Evolutionary conservation across 2,113 vertebrate genomes (phyloP).

Genomic region (Corythornis vintsioides): DNA sequence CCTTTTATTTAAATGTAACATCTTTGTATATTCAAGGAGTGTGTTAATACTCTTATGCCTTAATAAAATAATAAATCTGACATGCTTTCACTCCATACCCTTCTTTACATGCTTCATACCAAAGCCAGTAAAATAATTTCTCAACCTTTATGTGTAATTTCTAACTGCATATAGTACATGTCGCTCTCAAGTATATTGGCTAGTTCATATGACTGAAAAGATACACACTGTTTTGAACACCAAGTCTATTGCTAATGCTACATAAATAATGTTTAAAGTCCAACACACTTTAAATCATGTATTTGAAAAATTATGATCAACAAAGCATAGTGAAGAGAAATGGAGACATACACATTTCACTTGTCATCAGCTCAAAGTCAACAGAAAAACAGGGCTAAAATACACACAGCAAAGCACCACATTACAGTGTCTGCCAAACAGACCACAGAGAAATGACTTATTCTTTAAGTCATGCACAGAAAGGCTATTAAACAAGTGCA

Average conservation of each 20-base stretch:
- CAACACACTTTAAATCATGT: background rate
- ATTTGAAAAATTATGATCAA: background rate
- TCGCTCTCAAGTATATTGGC: background rate
- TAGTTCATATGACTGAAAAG: background rate
- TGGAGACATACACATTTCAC: background rate
- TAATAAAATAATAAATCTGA: constrained; percentile 82
- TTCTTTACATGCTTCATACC: background rate
- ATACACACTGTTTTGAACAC: background rate
- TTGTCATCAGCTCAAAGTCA: background rate
- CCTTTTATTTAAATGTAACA: constrained; percentile 68
- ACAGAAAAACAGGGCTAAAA: background rate
- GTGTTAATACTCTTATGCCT: constrained; percentile 68
- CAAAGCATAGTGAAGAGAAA: background rate
- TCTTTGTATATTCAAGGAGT: constrained; percentile 67
- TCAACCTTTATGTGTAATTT: background rate
- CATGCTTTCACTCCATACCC: constrained; percentile 1
- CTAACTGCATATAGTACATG: background rate
- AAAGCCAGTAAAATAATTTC: background rate
- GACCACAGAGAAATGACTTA: background rate
- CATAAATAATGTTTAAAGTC: no score
- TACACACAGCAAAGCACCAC: background rate
- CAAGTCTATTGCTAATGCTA: background rate
- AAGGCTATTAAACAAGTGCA: background rate
- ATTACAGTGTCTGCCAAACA: background rate
- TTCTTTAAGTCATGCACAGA: background rate